A percentile compares a stretch with the other conserved stretches of the same genome.
These are phyloP conservation scores for Magallana nippona DNA, from an alignment of 2,888 invertebrate genomes.

Conservation along the genomic window DNA sequence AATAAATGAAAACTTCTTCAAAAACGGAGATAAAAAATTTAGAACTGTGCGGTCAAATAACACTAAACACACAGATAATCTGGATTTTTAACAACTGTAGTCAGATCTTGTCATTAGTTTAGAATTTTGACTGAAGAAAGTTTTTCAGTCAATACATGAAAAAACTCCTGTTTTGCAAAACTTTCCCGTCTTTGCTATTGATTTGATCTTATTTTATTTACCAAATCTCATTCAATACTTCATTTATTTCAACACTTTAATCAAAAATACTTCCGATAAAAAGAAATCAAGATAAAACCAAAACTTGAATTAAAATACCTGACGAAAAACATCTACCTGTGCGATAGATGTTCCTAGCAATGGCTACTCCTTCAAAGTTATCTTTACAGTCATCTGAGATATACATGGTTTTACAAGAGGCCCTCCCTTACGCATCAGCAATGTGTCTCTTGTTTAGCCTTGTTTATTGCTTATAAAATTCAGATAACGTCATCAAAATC, in stretches of 20 bases:
- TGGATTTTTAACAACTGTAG: neutral
- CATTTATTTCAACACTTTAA: neutral
- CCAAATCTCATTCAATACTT: neutral
- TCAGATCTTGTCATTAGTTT: neutral
- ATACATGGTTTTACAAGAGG: constrained; percentile 1
- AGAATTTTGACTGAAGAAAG: neutral
- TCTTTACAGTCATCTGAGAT: constrained; percentile 3
- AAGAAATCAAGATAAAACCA: constrained; percentile 5
- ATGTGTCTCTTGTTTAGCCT: constrained; percentile 29
- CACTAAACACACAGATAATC: constrained; percentile 29
- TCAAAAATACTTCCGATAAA: neutral
- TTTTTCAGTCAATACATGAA: too few species aligned
- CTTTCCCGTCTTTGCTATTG: too few species aligned
- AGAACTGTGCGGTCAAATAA: constrained; percentile 24
- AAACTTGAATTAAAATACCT: neutral
- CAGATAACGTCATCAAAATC: constrained; percentile 29
- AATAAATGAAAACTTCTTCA: constrained; percentile 23
- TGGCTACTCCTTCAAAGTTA: constrained; percentile 7
- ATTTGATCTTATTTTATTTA: neutral
- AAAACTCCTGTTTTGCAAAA: too few species aligned
- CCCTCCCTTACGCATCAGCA: constrained; percentile 26
- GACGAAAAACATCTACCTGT: neutral
- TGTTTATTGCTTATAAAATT: constrained; percentile 29
- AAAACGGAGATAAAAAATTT: constrained; percentile 11
- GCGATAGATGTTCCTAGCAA: neutral